Evolutionary conservation across 2,113 vertebrate genomes (phyloP).

Genomic region (Syrrhaptes paradoxus): DNA sequence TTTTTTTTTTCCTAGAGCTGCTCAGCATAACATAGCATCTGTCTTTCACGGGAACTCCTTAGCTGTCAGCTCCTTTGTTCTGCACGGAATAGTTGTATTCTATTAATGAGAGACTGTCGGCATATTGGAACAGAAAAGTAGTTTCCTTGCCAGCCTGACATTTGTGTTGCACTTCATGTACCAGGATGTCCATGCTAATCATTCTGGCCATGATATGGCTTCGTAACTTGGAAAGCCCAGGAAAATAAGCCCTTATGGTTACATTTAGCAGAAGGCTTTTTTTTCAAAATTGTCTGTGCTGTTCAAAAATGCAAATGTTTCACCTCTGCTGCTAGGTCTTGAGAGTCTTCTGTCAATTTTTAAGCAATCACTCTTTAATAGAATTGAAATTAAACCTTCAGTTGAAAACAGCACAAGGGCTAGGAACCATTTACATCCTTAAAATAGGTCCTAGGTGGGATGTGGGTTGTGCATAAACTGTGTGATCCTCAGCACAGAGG

Average conservation of each 20-base stretch:
- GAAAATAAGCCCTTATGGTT: background rate
- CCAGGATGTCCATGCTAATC: conserved; percentile 51
- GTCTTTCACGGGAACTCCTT: conserved; percentile 48
- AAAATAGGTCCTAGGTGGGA: conserved; percentile 50
- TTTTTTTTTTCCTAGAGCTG: background rate
- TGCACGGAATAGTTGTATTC: conserved; percentile 3
- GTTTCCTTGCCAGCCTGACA: conserved; percentile 54
- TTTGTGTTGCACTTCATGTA: conserved; percentile 58
- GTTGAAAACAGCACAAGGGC: background rate
- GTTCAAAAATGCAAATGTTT: background rate
- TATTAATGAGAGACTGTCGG: conserved; percentile 41
- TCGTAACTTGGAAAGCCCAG: background rate
- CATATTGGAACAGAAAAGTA: conserved; percentile 41
- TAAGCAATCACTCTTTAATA: background rate
- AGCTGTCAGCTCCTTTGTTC: conserved; percentile 59
- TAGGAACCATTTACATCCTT: conserved; percentile 12
- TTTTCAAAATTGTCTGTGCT: background rate
- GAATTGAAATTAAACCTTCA: conserved; percentile 11
- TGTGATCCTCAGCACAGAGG: background rate
- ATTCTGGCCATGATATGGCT: conserved; percentile 29
- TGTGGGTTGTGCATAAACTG: background rate
- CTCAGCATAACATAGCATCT: conserved; percentile 55
- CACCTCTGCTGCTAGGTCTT: background rate
- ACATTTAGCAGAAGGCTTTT: background rate
- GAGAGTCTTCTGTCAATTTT: background rate